Percentiles rank a stretch among this genome's conserved stretches.
These are phyloP conservation scores for Leucosticte australis DNA, from an alignment of 2,113 vertebrate genomes.

Conservation along the genomic window DNA sequence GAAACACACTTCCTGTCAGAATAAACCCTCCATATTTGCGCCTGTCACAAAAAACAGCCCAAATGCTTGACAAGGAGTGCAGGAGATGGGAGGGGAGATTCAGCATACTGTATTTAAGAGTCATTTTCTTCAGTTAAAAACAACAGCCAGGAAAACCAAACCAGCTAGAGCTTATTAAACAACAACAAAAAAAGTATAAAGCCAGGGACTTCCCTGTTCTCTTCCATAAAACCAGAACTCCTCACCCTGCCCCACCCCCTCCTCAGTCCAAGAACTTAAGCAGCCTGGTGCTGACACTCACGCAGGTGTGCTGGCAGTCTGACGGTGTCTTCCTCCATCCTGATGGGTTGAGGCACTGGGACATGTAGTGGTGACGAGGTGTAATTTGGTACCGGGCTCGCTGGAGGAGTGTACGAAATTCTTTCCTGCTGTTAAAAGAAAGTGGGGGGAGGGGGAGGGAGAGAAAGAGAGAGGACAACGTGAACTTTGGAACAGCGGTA, in stretches of 20 bases:
- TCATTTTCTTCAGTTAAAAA: not conserved
- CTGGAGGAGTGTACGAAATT: constrained; percentile 92
- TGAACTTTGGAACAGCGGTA: constrained; percentile 53
- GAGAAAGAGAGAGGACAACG: constrained; percentile 27
- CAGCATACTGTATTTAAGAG: not conserved
- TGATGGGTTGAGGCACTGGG: constrained; percentile 85
- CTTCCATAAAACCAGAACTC: not conserved
- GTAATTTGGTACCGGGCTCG: constrained; percentile 89
- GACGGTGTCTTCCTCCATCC: constrained; percentile 93
- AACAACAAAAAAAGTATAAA: not conserved
- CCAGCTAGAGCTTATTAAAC: not conserved
- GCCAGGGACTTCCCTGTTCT: not conserved
- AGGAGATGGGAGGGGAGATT: not conserved
- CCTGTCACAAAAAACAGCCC: not conserved
- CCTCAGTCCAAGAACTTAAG: not conserved
- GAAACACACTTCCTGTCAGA: not conserved
- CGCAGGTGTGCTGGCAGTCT: constrained; percentile 93
- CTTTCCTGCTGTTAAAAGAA: constrained; percentile 93
- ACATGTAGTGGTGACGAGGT: constrained; percentile 89
- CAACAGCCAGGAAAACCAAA: not conserved
- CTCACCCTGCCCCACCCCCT: not conserved
- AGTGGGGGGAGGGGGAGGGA: not conserved
- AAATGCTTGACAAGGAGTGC: not conserved
- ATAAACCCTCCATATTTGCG: not conserved
- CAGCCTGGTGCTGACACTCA: constrained; percentile 74